Evolutionary conservation across 2,113 vertebrate species (phyloP).

Genomic region (Oreotrochilus melanogaster): DNA sequence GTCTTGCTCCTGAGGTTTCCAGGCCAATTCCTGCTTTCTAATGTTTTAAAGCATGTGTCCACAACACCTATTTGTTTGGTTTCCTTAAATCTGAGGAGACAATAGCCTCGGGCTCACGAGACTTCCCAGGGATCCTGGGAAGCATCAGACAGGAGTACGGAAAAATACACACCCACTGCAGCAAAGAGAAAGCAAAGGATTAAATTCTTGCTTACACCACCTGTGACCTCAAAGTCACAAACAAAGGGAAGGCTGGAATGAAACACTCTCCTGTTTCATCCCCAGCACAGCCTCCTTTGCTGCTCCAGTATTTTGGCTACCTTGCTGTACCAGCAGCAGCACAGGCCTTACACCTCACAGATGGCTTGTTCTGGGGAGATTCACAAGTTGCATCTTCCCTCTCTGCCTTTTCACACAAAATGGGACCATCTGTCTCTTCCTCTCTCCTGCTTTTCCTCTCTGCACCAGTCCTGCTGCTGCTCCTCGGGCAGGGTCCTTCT

Average conservation of each 20-base stretch:
- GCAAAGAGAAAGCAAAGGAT: background rate
- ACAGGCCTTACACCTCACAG: constrained; percentile 40
- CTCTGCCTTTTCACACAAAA: constrained; percentile 67
- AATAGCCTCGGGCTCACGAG: background rate
- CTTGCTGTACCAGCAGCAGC: background rate
- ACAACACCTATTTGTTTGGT: background rate
- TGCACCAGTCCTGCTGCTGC: background rate
- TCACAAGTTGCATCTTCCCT: constrained; percentile 63
- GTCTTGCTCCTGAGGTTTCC: background rate
- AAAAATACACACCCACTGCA: background rate
- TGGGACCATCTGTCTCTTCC: constrained; percentile 59
- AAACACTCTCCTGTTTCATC: background rate
- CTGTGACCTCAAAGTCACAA: background rate
- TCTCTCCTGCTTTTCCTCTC: background rate
- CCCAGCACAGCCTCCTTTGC: background rate
- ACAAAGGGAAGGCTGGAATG: background rate
- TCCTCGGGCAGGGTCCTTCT: background rate
- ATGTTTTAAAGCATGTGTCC: background rate
- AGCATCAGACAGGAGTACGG: background rate
- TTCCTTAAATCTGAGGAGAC: background rate
- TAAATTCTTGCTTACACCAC: background rate
- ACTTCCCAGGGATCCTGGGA: background rate
- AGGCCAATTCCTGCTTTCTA: background rate
- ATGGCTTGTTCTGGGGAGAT: constrained; percentile 69
- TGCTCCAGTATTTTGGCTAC: constrained; percentile 38